Percentiles rank a stretch among this genome's conserved stretches.
Conservation (phyloP, 2,113 vertebrate genomes). For the Alligator sinensis region DNA sequence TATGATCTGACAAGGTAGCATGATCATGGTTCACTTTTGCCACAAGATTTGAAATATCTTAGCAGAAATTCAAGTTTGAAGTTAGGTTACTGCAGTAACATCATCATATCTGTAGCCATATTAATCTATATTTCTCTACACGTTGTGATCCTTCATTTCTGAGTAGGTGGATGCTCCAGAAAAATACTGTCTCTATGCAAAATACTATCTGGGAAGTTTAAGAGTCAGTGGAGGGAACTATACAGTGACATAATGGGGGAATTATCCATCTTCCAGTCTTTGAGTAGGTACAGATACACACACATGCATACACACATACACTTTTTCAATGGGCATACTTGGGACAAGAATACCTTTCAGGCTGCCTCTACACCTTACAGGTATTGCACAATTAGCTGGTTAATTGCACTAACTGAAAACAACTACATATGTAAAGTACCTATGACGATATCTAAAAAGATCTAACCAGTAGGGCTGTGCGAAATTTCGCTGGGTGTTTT, state of each 20-base stretch:
- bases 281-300: neutral
- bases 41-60: neutral
- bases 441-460: too few relatives aligned
- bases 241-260: neutral
- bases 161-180: neutral
- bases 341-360: neutral
- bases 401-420: too few relatives aligned
- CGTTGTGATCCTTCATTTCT: neutral
- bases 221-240: neutral
- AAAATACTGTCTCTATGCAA: neutral
- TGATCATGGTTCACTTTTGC: neutral
- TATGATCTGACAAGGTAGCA: neutral
- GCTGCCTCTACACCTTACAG: too few relatives aligned
- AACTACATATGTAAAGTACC: too few relatives aligned
- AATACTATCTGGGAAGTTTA: neutral
- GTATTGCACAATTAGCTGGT: too few relatives aligned
- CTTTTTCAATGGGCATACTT: neutral
- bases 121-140: neutral
- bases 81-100: neutral
- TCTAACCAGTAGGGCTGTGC: too few relatives aligned
- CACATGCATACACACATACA: neutral
- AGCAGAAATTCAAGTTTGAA: neutral
- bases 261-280: neutral
- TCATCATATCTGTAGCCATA: neutral
- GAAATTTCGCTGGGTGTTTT: too few relatives aligned